Conservation (phyloP, 2,113 vertebrate species). For the Eurystomus gularis region DNA sequence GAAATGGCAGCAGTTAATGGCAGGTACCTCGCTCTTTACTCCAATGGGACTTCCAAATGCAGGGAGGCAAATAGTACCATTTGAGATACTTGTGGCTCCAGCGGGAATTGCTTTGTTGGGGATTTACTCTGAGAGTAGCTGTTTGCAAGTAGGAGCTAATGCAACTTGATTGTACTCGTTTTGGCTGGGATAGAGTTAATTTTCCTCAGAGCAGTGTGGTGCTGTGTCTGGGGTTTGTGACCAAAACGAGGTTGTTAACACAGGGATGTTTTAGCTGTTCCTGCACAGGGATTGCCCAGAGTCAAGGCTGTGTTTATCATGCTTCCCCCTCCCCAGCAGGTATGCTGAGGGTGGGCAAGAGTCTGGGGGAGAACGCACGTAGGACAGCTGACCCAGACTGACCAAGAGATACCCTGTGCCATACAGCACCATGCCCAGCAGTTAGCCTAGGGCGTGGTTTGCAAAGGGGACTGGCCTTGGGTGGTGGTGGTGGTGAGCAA, state of each 20-base stretch:
- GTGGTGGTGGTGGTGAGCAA: neutral
- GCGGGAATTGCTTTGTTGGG: neutral
- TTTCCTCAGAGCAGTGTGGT: neutral
- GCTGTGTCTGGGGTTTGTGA: neutral
- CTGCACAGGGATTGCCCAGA: neutral
- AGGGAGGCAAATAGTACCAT: accelerated
- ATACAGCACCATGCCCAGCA: accelerated
- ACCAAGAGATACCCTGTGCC: too few species aligned
- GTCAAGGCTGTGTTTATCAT: too few species aligned
- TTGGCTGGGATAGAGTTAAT: neutral
- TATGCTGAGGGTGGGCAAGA: too few species aligned
- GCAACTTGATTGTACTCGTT: neutral
- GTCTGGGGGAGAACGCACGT: too few species aligned
- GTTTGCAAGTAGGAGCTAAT: neutral
- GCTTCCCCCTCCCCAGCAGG: too few species aligned
- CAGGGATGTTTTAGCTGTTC: too few species aligned
- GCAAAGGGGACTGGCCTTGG: too few species aligned
- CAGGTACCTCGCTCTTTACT: too few species aligned
- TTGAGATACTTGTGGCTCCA: neutral
- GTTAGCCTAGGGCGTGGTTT: neutral
- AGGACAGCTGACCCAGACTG: too few species aligned
- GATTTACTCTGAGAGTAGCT: neutral
- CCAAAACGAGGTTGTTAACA: neutral
- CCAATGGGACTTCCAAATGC: accelerated
- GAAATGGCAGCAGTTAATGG: neutral